Conservation (phyloP, 37 sponge, comb jelly and placozoan species). For the Aplysina aerophoba region DNA sequence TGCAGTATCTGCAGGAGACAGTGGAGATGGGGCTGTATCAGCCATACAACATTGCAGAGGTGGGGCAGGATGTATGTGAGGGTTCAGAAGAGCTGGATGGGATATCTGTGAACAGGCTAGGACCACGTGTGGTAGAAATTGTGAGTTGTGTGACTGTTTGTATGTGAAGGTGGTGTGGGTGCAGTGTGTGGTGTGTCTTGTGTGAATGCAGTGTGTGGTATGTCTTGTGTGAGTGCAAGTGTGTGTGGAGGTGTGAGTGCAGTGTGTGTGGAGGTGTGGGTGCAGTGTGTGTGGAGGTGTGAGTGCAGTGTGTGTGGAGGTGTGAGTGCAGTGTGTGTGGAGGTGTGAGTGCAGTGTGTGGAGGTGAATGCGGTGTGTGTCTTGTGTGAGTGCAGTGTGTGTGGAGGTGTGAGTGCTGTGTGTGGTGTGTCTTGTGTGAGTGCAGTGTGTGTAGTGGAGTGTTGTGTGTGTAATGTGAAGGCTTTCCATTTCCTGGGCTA, state of each 20-base stretch:
- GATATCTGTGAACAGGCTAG: slow-evolving; percentile 6
- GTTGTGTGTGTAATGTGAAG: too few relatives aligned
- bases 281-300: too few relatives aligned
- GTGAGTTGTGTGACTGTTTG: not conserved
- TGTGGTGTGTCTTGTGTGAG: not conserved
- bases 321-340: too few relatives aligned
- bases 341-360: too few relatives aligned
- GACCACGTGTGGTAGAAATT: slow-evolving; percentile 1
- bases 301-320: too few relatives aligned
- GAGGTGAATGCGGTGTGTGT: too few relatives aligned
- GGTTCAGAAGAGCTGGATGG: slow-evolving; percentile 10
- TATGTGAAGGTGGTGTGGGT: not conserved
- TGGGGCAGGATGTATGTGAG: not conserved
- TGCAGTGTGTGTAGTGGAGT: too few relatives aligned
- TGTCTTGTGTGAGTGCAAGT: too few relatives aligned
- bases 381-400: not conserved
- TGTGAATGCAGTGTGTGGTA: not conserved
- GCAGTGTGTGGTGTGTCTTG: not conserved
- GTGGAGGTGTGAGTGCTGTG: not conserved
- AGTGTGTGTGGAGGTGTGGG: too few relatives aligned
- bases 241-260: too few relatives aligned
- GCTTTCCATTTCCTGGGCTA: too few relatives aligned
- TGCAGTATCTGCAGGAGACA: not conserved
- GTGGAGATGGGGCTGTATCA: slow-evolving; percentile 28
- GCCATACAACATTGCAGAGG: slow-evolving; percentile 1